Percentiles rank a stretch among this genome's conserved stretches.
Evolutionary conservation across 2,888 invertebrate species (phyloP).

Genomic region (Aplocera efformata): DNA sequence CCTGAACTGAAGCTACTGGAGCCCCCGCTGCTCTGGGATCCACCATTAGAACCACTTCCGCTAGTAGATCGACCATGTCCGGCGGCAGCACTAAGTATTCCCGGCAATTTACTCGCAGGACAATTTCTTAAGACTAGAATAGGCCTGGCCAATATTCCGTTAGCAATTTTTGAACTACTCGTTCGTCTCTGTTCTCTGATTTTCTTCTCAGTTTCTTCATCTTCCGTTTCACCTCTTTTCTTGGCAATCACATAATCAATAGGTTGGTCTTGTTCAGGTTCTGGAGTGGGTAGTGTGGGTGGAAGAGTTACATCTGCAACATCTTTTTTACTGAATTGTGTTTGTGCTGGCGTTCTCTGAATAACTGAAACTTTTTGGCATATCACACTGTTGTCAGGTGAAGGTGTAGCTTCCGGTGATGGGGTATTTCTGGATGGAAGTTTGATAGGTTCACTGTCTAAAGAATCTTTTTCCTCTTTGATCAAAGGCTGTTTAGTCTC

Average conservation of each 20-base stretch:
- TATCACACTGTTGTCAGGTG: conserved; percentile 84
- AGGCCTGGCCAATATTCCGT: conserved; percentile 76
- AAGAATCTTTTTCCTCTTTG: conserved; percentile 83
- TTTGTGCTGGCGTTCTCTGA: conserved; percentile 86
- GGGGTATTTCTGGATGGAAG: conserved; percentile 74
- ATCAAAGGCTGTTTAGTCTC: conserved; percentile 74
- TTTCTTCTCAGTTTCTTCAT: conserved; percentile 85
- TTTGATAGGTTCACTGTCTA: conserved; percentile 83
- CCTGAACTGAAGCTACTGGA: conserved; percentile 79
- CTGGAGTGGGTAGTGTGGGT: conserved; percentile 69
- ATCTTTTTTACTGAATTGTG: conserved; percentile 73
- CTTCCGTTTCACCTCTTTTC: conserved; percentile 84
- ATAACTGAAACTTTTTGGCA: conserved; percentile 89
- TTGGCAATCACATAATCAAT: conserved; percentile 94
- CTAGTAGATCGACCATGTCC: conserved; percentile 88
- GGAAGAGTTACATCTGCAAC: conserved; percentile 74
- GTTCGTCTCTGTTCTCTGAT: conserved; percentile 85
- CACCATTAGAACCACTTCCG: conserved; percentile 74
- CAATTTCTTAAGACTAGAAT: conserved; percentile 78
- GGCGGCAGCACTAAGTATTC: conserved; percentile 86
- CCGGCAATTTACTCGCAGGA: conserved; percentile 81
- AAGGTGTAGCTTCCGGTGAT: conserved; percentile 79
- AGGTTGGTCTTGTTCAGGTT: conserved; percentile 91
- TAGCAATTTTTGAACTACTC: conserved; percentile 84
- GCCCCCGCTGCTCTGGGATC: conserved; percentile 74